Base-by-base conservation (phyloP, 2,888 invertebrate species). In the Melinaea marsaeus region DNA sequence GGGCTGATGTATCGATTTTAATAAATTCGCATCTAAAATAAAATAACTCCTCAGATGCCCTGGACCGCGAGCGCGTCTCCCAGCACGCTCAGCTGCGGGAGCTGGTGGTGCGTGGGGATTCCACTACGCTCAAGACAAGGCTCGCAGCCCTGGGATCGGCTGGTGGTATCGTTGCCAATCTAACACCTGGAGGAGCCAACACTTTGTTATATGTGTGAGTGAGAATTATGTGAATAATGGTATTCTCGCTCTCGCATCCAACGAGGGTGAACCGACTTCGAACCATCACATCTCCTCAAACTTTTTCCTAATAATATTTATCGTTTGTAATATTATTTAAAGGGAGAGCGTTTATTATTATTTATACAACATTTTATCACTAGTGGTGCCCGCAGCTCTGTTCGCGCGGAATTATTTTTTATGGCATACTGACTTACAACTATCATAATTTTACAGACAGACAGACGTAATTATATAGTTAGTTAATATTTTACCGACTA, bases 111-210 rank as follows among this genome's bases (percentile, higher is more conserved):
- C 92, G 93, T n/a, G 95, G 95, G 0, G 96, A 97, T 76, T 91
- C 92, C 4, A 84, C 88, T 13, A 92, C 92, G 46, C 94, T 96
- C 11, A 92, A 92, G 71, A 92, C 92, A 34, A 88, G 95, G 63
- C 88, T 97, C 63, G 91, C 93, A 58, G 92, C 94, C 5, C 84
- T 95, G 58, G 94, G 93, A 0, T 80, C 88, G 62, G 93, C 94
- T 72, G 93, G 95, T 0, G 94, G 94, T 60, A 92, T 94, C 58
- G 92, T 98, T 61, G 93, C 97, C 71, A 98, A 98, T 81, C 93
- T 96, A 91, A 95, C 97, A 3, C 97, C 97, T 0, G 95, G 94
- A 65, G 98, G 97, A 0, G 95, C 96, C 32, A 97, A 96, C 76
- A 97, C 97, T 0, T 84, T 98, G 67, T 89, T 98, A 42, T 98